Percentiles rank a stretch among this genome's conserved stretches.
Conservation (phyloP, 2,888 invertebrate genomes). For the Pristionchus fissidentatus region DNA sequence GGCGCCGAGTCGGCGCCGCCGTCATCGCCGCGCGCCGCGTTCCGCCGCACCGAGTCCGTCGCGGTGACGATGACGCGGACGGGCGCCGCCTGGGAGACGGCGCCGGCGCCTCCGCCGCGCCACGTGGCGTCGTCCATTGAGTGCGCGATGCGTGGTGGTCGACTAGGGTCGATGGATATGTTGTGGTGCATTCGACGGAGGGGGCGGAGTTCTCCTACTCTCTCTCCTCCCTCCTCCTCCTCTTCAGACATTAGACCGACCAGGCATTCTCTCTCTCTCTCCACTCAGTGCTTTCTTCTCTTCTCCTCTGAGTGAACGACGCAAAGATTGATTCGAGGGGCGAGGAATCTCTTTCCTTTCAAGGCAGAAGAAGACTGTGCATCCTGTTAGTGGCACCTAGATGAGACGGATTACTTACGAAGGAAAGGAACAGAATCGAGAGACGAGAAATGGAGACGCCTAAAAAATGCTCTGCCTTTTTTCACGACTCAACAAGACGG, state of each 20-base stretch:
- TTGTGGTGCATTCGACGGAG: conserved; percentile 28
- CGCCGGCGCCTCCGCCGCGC: not conserved
- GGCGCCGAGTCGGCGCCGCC: conserved; percentile 21
- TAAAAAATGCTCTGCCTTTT: not conserved
- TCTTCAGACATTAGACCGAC: conserved; percentile 17
- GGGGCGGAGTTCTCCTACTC: conserved; percentile 48
- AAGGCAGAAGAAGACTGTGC: too few relatives aligned
- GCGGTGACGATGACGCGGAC: conserved; percentile 49
- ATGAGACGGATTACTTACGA: too few relatives aligned
- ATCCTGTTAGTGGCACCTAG: conserved; percentile 2
- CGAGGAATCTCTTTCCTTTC: conserved; percentile 1
- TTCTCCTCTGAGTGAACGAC: conserved; percentile 1
- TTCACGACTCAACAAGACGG: not conserved
- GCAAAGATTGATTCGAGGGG: conserved; percentile 5
- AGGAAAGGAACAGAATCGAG: not conserved
- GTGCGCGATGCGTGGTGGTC: not conserved
- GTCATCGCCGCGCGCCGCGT: not conserved
- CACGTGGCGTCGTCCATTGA: not conserved
- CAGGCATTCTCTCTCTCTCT: conserved; percentile 26
- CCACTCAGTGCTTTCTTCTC: not conserved
- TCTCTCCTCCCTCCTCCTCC: conserved; percentile 51
- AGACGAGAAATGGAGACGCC: not conserved
- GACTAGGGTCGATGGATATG: conserved; percentile 8
- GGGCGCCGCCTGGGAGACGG: not conserved
- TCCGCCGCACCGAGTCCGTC: conserved; percentile 41